Base-by-base conservation (phyloP, 2,797 vertebrate species). In the Galago senegalensis region DNA sequence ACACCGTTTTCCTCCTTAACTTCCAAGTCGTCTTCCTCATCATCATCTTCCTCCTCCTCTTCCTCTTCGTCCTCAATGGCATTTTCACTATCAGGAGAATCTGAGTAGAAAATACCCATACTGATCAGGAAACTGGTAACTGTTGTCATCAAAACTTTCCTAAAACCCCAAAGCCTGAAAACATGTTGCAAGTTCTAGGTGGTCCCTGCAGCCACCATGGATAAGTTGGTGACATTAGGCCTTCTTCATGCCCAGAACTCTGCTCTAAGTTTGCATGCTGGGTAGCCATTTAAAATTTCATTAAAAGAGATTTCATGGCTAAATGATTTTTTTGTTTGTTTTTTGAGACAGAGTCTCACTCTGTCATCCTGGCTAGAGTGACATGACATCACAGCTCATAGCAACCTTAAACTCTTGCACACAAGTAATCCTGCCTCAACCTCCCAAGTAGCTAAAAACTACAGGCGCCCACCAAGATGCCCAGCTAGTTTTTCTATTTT, bases 1-100 rank as follows among this genome's bases (percentile, higher is more conserved):
- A 99, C 99, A 0, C 99, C 99, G 1, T 99, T 99, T 97, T 99
- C 99, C 34, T 99, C 99, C 97, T 99, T 99, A 88, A 99, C 99
- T 97, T 99, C 99, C 3, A 99, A 98, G 94, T 98, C 98, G 0
- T 99, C 99, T 0, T 98, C 99, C 0, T 99, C 99, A 0, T 99
- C 99, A 0, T 99, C 99, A 0, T 99, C 99, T 0, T 98, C 98
- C 0, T 98, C 98, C 0, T 98, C 98, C 0, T 98, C 98, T 0
- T 98, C 98, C 0, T 98, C 98, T 4, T 99, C 99, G 7, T 94
- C 70, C 0, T 98, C 98, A 10, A 93, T 0, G 46, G 97, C 85
- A 0, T 97, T 97, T 76, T 98, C 98, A 95, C 98, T 97, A 89
- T 65, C 67, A 94, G 98, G 11, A 92, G 96, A 97, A 67, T 98